Percentiles rank a stretch among this genome's conserved stretches.
Conservation (phyloP, 2,797 vertebrate species). For the Chelon labrosus region DNA sequence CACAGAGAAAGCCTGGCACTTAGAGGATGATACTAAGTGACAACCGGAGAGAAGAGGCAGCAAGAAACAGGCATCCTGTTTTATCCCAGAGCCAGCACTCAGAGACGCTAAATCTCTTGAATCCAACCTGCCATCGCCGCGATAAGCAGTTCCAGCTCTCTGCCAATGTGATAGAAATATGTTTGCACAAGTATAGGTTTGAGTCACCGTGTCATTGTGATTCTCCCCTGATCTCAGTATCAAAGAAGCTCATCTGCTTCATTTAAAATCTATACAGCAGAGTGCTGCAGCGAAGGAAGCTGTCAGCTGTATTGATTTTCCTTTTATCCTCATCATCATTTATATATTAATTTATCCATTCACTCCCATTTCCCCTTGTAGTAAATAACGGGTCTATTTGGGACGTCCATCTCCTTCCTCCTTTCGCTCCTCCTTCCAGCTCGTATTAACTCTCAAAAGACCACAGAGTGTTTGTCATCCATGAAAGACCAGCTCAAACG, state of each 20-base stretch:
- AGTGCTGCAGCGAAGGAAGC: conserved; percentile 37
- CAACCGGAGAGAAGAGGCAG: conserved; percentile 44
- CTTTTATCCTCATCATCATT: conserved; percentile 68
- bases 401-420: conserved; percentile 49
- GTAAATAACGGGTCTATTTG: conserved; percentile 43
- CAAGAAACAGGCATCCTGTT: conserved; percentile 60
- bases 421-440: conserved; percentile 22
- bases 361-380: conserved; percentile 38
- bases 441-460: conserved; percentile 29
- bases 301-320: conserved; percentile 74
- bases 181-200: conserved; percentile 40
- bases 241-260: conserved; percentile 60
- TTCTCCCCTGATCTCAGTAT: conserved; percentile 42
- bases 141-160: conserved; percentile 48
- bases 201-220: conserved; percentile 45
- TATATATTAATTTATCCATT: conserved; percentile 74
- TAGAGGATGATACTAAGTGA: conserved; percentile 50
- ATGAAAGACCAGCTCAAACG: background rate
- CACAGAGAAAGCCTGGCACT: conserved; percentile 50
- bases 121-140: conserved; percentile 46
- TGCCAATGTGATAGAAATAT: conserved; percentile 48
- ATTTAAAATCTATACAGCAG: conserved; percentile 60
- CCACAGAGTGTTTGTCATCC: conserved; percentile 21
- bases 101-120: conserved; percentile 49
- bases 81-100: conserved; percentile 48